Base-by-base conservation (phyloP, 2,113 vertebrate species). In the Mugil cephalus region DNA sequence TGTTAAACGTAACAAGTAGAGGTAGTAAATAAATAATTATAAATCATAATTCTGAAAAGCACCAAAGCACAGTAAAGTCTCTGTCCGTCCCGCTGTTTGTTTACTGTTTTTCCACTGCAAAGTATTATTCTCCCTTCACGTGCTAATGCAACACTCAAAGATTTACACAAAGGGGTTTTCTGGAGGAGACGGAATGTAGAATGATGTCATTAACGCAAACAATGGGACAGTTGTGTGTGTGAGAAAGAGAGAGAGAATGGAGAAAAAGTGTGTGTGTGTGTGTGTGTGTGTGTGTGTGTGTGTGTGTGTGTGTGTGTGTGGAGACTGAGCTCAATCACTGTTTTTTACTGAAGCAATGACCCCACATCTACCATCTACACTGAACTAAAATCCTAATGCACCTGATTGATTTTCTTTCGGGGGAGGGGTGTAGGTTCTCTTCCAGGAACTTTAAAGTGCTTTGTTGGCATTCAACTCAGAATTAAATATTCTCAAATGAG, bases 371-470 rank as follows among this genome's bases (percentile, higher is more conserved):
- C 46, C 50, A 18, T 76, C 63, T 52, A 40, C 46, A 48, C 56
- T 11, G 24, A 43, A 51, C 69, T 79, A 17, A 80, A 84, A 64
- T 77, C 47, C 64, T 81, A 86, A 86, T 85, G 87, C 67, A 80
- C 54, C 52, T 73, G 38, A 84, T 89, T 83, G 88, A 88, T 89
- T 85, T 87, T 78, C 69, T 51, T 17, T 38, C 7, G 14, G 30
- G 19, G n/a, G 46, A 8, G 36, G 21, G 17, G 34, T 24, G 7
- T 14, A 39, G 52, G 17, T 67, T 39, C 13, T 63, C 77, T 83
- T 77, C 74, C 85, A 66, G 75, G 86, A 86, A 64, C 13, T 67
- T 76, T 62, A 15, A 85, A 85, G 74, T 83, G 62, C 72, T 89
- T 62, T 66, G 62, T 53, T 75, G 53, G 66, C 69, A 59, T 69